Evolutionary conservation across 30 jellyfish, hydroid and myxozoan species (phyloP).

Genomic region (Pseudorhiza aurosa): DNA sequence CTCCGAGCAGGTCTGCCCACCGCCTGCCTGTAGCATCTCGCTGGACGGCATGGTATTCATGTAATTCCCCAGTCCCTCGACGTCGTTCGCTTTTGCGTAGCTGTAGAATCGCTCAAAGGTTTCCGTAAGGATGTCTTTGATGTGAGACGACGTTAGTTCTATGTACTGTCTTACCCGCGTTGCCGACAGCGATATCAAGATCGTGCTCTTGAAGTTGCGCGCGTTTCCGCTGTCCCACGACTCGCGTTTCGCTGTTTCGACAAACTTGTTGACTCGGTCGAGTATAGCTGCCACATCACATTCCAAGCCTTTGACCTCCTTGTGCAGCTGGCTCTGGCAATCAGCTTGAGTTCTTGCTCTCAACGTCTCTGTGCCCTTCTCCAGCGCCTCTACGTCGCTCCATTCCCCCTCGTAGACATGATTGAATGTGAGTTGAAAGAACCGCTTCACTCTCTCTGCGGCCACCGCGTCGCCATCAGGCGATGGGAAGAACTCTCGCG

Average conservation of each 20-base stretch:
- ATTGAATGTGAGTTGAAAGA: constrained; percentile 4
- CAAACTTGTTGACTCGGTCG: neutral
- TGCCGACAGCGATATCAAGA: neutral
- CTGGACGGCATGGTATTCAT: constrained; percentile 13
- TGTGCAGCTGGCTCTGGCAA: neutral
- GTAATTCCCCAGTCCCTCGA: neutral
- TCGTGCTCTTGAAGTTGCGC: neutral
- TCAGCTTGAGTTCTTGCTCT: neutral
- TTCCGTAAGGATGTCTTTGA: neutral
- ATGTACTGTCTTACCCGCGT: neutral
- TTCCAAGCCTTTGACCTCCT: neutral
- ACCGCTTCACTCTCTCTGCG: constrained; percentile 7
- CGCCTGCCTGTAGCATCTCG: neutral
- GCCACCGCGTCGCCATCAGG: neutral
- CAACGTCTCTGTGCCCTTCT: neutral
- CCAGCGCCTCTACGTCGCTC: neutral
- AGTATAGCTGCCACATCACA: neutral
- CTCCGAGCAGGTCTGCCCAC: constrained; percentile 21
- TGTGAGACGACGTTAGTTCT: neutral
- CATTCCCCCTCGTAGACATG: neutral
- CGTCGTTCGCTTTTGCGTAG: constrained; percentile 25
- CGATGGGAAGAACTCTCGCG: neutral
- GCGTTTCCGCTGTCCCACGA: neutral
- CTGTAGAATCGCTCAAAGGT: constrained; percentile 10
- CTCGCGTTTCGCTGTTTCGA: neutral